Percentiles rank a stretch among this genome's conserved stretches.
phyloP scores from a whole-genome alignment of 1,140 invertebrate species.

The Lepidurus apus region DNA sequence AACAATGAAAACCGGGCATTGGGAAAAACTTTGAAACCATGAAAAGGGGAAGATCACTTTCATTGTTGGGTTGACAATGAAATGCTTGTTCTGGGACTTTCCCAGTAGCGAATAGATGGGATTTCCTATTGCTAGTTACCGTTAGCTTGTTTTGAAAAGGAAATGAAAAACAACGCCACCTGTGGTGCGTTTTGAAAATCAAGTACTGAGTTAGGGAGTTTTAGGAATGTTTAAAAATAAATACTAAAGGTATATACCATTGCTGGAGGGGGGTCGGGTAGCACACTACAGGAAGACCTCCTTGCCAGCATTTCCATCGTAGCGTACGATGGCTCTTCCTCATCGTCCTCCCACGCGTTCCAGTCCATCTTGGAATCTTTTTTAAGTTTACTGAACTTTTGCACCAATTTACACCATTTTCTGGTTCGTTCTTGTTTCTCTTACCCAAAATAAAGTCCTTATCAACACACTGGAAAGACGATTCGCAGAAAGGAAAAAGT shows the following conservation, averaged over 20 bases:
- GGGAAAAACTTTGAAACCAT: no score
- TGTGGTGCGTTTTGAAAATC: neutral
- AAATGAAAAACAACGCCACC: no score
- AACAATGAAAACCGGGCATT: no score
- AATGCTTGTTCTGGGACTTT: no score
- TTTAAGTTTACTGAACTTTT: no score
- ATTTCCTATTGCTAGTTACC: neutral
- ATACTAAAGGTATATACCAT: constrained; percentile 25
- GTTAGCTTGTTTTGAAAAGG: neutral
- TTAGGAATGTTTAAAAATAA: constrained; percentile 1
- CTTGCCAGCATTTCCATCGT: constrained; percentile 33
- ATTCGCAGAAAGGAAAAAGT: neutral
- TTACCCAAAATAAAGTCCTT: neutral
- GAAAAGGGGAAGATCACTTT: no score
- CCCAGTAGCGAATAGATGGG: neutral
- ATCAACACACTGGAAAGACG: neutral
- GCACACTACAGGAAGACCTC: constrained; percentile 32
- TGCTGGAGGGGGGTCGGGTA: constrained; percentile 32
- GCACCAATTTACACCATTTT: no score
- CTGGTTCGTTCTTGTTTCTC: neutral
- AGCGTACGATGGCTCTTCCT: constrained; percentile 33
- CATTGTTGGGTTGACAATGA: no score
- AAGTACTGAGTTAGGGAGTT: neutral
- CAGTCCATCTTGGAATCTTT: constrained; percentile 1
- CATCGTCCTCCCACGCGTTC: constrained; percentile 23